A percentile compares a stretch with the other conserved stretches of the same genome.
These are phyloP conservation scores for Timandra comae DNA, from an alignment of 2,888 invertebrate species.

Conservation along the genomic window DNA sequence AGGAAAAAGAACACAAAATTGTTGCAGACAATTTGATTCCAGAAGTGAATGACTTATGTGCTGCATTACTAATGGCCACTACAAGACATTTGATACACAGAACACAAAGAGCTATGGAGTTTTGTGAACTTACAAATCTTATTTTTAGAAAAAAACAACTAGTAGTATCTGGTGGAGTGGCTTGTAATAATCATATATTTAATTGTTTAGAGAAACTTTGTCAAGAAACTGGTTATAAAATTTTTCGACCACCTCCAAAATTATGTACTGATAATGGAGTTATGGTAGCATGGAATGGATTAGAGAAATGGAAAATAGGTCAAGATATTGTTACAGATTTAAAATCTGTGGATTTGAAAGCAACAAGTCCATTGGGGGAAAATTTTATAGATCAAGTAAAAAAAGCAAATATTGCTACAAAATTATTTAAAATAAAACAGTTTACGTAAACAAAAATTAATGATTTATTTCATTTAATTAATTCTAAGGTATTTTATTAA, in stretches of 20 bases:
- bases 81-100: conserved; percentile 88
- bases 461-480: too few relatives aligned
- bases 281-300: conserved; percentile 99
- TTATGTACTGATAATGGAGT: conserved; percentile 98
- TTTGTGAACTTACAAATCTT: conserved; percentile 78
- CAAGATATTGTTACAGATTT: conserved; percentile 76
- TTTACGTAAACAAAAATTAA: too few relatives aligned
- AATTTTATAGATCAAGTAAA: conserved; percentile 77
- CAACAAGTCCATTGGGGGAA: conserved; percentile 80
- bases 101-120: conserved; percentile 91
- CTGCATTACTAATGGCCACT: conserved; percentile 84
- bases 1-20: conserved; percentile 77
- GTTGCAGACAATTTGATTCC: conserved; percentile 85
- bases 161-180: conserved; percentile 96
- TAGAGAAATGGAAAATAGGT: conserved; percentile 83
- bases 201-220: conserved; percentile 83
- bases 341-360: conserved; percentile 78
- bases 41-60: conserved; percentile 88
- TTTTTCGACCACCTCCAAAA: conserved; percentile 86
- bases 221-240: conserved; percentile 78
- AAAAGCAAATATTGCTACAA: conserved; percentile 67
- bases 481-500: too few relatives aligned
- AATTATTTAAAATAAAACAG: conserved; percentile 56
- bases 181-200: conserved; percentile 92
- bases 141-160: conserved; percentile 81